A percentile compares a stretch with the other conserved stretches of the same genome.
These are phyloP conservation scores for Pseudobourletiella spinata DNA, from an alignment of 1,140 invertebrate species.

Conservation along the genomic window DNA sequence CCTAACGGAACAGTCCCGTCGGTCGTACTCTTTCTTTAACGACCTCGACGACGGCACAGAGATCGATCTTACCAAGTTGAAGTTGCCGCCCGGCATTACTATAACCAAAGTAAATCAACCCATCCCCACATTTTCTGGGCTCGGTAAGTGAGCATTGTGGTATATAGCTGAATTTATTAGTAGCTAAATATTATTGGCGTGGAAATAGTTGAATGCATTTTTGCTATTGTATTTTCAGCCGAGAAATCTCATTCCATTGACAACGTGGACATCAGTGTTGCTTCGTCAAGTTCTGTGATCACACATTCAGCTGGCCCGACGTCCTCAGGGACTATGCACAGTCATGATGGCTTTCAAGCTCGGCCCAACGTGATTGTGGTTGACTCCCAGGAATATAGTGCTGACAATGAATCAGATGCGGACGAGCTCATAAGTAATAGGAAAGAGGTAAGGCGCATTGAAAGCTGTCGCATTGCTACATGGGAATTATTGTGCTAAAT, in stretches of 20 bases:
- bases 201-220: too few species aligned
- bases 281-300: background rate
- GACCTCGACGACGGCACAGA: background rate
- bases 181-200: too few species aligned
- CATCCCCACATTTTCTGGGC: background rate
- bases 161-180: too few species aligned
- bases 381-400: constrained; percentile 12
- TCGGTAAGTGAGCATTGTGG: background rate
- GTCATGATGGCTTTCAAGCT: background rate
- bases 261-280: background rate
- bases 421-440: background rate
- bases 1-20: too few species aligned
- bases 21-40: background rate
- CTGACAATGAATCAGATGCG: background rate
- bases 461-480: too few species aligned
- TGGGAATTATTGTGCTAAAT: too few species aligned
- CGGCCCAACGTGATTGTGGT: constrained; percentile 17
- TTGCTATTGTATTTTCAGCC: too few species aligned
- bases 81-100: constrained; percentile 33
- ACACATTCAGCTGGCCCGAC: background rate
- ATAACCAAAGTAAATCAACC: constrained; percentile 32
- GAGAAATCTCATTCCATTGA: background rate
- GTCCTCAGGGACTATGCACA: background rate
- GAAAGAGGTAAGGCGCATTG: too few species aligned
- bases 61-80: constrained; percentile 17